Conservation (phyloP, 2,113 vertebrate genomes). For the Melanerpes aurifrons region DNA sequence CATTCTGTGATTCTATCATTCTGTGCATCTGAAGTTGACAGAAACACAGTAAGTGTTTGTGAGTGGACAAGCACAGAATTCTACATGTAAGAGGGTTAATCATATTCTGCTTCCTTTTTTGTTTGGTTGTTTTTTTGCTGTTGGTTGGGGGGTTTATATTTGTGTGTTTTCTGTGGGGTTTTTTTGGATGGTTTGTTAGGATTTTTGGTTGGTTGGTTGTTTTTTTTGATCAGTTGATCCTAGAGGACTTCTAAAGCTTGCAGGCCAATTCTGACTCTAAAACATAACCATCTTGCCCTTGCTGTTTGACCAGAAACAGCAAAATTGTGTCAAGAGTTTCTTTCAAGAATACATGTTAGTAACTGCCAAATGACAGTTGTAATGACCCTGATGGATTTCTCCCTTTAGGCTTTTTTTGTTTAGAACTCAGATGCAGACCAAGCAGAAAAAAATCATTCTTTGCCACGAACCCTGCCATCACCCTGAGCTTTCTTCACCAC, state of each 20-base stretch:
- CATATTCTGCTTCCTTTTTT: not conserved
- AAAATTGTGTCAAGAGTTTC: conserved; percentile 61
- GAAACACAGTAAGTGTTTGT: not conserved
- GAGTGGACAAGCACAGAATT: not conserved
- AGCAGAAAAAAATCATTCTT: conserved; percentile 1
- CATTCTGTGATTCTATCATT: no score
- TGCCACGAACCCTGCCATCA: conserved; percentile 18
- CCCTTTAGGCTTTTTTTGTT: conserved; percentile 50
- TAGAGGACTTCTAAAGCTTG: conserved; percentile 8
- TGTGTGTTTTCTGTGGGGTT: no score
- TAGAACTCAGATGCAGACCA: conserved; percentile 20
- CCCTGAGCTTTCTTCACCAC: not conserved
- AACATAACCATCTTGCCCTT: conserved; percentile 14
- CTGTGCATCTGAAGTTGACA: not conserved
- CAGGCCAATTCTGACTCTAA: not conserved
- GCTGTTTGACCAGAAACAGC: conserved; percentile 37
- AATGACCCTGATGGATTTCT: conserved; percentile 59
- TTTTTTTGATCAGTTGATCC: conserved; percentile 21
- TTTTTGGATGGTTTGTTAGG: no score
- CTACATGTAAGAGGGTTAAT: not conserved
- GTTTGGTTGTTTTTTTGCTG: no score
- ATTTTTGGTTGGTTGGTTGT: no score
- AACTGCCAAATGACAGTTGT: conserved; percentile 61
- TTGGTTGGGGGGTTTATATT: no score
- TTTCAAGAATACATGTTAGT: conserved; percentile 47